Conservation (phyloP, 2,888 invertebrate genomes). For the Plagiodera versicolora region DNA sequence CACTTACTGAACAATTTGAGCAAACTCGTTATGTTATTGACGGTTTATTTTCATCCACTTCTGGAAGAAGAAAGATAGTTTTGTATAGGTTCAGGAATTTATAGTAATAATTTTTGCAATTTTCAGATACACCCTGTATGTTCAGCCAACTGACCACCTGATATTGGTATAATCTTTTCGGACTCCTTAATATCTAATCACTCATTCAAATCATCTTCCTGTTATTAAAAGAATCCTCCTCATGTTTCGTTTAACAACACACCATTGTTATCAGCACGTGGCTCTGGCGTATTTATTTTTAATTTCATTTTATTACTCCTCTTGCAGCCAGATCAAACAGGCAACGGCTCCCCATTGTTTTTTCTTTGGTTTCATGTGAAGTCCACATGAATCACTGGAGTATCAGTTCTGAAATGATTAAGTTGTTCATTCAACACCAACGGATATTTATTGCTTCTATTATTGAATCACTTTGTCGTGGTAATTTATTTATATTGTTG, state of each 20-base stretch:
- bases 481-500: neutral
- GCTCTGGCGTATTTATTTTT: constrained; percentile 24
- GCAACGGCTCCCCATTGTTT: constrained; percentile 20
- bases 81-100: too few species aligned
- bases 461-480: neutral
- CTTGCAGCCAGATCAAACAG: constrained; percentile 12
- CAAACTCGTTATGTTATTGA: too few species aligned
- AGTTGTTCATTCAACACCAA: too few species aligned
- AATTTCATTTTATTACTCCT: constrained; percentile 24
- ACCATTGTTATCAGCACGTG: constrained; percentile 32
- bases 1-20: too few species aligned
- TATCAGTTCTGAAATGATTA: constrained; percentile 9
- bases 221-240: constrained; percentile 1
- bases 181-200: too few species aligned
- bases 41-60: too few species aligned
- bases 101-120: too few species aligned
- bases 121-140: too few species aligned
- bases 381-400: constrained; percentile 15
- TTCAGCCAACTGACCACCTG: too few species aligned
- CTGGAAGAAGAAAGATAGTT: too few species aligned
- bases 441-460: neutral
- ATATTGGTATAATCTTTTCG: too few species aligned
- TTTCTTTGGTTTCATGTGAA: constrained; percentile 20
- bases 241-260: neutral
- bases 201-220: too few species aligned